Base-by-base conservation (phyloP, 1,140 invertebrate species). In the Lasaia peninsularis region DNA sequence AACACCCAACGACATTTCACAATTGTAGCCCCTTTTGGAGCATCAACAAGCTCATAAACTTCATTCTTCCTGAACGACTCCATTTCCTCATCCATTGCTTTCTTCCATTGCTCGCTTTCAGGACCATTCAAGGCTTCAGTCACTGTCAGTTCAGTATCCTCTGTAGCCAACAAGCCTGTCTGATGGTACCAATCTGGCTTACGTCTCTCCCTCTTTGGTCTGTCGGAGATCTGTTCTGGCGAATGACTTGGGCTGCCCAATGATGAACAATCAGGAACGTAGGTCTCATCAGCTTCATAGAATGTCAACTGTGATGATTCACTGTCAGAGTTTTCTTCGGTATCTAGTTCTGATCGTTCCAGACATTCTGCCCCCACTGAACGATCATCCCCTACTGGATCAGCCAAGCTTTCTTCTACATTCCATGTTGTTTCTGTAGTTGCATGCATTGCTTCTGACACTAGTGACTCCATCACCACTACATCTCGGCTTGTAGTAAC, bases 41-140 rank as follows among this genome's bases (percentile, higher is more conserved):
- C n/a, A 34, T 53, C 57, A 6, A 59, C 51, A 24, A 63, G 33
- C 16, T 59, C 62, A 32, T 21, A 63, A 2, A 34, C 56, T 31
- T 63, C 28, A 24, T 63, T 63, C 1, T 58, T 16, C 20, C 18
- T 5, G 20, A 63, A 63, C 4, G 34, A 59, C 20, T 63, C 20
- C 18, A 63, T 5, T 14, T 63, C 62, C 9, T 63, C 62, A 12
- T 8, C 14, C 34, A 63, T 59, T 14, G 61, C 56, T 11, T 20
- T 20, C 28, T 31, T 55, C 56, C 56, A 63, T 24, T 58, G 61
- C 11, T 55, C 32, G 6, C 32, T 51, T 10, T 63, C 56, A 7
- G 56, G 56, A 14, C 61, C 32, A 2, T 1, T 34, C 8, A 63
- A 11, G 16, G 61, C 56, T 6, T 54, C 6, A 34, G 52, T 6